A percentile compares a stretch with the other conserved stretches of the same genome.
phyloP scores from a whole-genome alignment of 2,113 vertebrate species.

The Corapipo altera region DNA sequence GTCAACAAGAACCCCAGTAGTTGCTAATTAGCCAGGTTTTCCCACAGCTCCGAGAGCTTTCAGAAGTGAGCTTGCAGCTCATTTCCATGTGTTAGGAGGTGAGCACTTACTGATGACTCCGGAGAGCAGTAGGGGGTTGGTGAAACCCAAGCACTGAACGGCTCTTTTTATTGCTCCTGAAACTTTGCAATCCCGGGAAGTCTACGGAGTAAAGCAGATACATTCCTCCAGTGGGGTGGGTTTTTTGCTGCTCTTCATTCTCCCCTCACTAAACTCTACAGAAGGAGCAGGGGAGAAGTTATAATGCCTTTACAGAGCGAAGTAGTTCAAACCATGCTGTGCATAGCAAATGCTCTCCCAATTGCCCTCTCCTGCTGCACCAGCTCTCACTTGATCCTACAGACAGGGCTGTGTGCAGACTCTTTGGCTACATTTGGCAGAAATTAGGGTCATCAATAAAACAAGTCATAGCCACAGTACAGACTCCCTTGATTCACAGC shows the following conservation, averaged over 20 bases:
- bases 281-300: background rate
- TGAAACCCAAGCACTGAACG: background rate
- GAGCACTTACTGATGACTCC: background rate
- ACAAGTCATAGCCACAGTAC: background rate
- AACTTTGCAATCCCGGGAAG: background rate
- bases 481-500: conserved; percentile 9
- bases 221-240: background rate
- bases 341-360: background rate
- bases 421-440: background rate
- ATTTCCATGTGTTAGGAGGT: background rate
- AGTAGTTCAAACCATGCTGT: background rate
- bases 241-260: background rate
- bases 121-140: background rate
- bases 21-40: background rate
- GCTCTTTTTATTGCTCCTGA: background rate
- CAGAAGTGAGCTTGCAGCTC: background rate
- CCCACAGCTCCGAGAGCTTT: background rate
- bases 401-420: background rate
- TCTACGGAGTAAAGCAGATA: background rate
- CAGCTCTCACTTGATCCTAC: background rate
- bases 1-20: background rate
- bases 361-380: background rate
- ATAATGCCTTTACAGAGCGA: background rate
- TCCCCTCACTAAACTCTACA: background rate
- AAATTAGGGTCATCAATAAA: conserved; percentile 34